Evolutionary conservation across 2,113 vertebrate genomes (phyloP).

Genomic region (Salvator merianae): DNA sequence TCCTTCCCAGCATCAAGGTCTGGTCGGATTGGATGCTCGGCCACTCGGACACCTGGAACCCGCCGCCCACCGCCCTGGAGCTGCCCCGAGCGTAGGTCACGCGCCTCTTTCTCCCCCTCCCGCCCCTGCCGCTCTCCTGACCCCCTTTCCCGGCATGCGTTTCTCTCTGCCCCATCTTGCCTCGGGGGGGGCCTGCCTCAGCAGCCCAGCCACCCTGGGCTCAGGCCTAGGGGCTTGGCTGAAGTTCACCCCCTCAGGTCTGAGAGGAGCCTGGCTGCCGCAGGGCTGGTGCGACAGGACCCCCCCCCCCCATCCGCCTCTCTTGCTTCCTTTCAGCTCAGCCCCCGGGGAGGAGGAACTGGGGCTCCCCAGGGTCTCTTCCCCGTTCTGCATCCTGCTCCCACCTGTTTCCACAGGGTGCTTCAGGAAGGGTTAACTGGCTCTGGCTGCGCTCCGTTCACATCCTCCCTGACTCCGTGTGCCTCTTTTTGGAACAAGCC

Average conservation of each 20-base stretch:
- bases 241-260: no score
- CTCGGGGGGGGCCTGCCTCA: neutral
- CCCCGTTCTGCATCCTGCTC: no score
- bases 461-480: slow-evolving; percentile 50
- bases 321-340: no score
- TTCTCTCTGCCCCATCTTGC: neutral
- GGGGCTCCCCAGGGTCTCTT: no score
- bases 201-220: no score
- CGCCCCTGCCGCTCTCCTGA: neutral
- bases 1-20: slow-evolving; percentile 94
- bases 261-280: no score
- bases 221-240: no score
- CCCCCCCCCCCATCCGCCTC: no score
- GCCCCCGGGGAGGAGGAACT: no score
- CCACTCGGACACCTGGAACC: slow-evolving; percentile 95
- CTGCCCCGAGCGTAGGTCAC: slow-evolving; percentile 74
- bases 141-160: neutral
- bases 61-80: slow-evolving; percentile 84
- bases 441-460: slow-evolving; percentile 1
- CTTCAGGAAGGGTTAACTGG: slow-evolving; percentile 62
- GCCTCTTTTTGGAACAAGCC: slow-evolving; percentile 70
- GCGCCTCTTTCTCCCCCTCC: neutral
- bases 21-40: slow-evolving; percentile 99
- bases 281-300: no score
- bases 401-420: neutral